These are phyloP conservation scores for Nothobranchius furzeri DNA, from an alignment of 2,113 vertebrate genomes.

Conservation along the genomic window DNA sequence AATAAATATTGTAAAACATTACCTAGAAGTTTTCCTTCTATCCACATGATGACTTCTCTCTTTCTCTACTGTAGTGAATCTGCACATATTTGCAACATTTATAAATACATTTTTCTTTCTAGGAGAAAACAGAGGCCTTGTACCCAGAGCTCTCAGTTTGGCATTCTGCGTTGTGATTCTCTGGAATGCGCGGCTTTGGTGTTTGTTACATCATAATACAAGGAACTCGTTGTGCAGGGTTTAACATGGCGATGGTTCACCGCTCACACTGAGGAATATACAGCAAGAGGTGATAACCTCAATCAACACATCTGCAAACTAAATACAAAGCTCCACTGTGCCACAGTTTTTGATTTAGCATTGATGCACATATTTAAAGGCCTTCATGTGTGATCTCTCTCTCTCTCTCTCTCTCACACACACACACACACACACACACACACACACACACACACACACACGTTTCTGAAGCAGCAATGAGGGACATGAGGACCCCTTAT, in stretches of 20 bases:
- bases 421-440: too few relatives aligned
- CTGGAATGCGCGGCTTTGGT: slow-evolving; percentile 58
- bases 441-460: too few relatives aligned
- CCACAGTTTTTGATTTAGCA: slow-evolving; percentile 17
- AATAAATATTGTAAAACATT: neutral
- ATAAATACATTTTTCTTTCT: slow-evolving; percentile 2
- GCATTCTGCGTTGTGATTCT: slow-evolving; percentile 32
- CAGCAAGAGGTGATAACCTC: slow-evolving; percentile 20
- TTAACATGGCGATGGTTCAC: slow-evolving; percentile 39
- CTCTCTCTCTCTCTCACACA: too few relatives aligned
- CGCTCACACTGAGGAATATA: slow-evolving; percentile 22
- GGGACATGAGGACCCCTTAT: too few relatives aligned
- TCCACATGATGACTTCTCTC: neutral
- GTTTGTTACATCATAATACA: slow-evolving; percentile 64
- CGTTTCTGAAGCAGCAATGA: slow-evolving; percentile 1
- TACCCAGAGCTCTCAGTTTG: slow-evolving; percentile 24
- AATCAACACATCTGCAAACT: slow-evolving; percentile 54
- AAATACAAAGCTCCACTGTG: slow-evolving; percentile 26
- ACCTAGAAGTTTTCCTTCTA: neutral
- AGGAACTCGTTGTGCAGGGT: slow-evolving; percentile 52
- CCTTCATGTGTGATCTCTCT: neutral
- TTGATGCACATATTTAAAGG: slow-evolving; percentile 14
- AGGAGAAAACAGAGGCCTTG: slow-evolving; percentile 1
- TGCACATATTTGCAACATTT: slow-evolving; percentile 9
- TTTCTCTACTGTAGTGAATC: neutral